Evolutionary conservation across 2,797 vertebrate genomes (phyloP).

Genomic region (Paratrypauchen microcephalus): DNA sequence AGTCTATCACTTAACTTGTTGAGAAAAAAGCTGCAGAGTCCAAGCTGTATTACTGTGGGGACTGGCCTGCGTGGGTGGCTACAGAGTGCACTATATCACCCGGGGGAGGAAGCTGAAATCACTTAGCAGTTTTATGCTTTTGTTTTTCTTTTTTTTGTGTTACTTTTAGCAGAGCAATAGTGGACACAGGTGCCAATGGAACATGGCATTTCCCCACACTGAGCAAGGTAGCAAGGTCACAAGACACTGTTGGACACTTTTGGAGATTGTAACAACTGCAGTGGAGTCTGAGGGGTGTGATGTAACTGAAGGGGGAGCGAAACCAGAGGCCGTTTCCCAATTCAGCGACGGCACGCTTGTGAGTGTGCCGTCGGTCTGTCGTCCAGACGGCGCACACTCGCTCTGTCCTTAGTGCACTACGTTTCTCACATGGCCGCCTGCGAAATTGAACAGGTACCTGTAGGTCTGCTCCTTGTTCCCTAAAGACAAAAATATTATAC

Average conservation of each 20-base stretch:
- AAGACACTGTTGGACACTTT: constrained; percentile 17
- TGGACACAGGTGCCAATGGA: constrained; percentile 39
- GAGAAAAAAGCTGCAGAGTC: constrained; percentile 59
- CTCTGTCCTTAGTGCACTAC: too few relatives aligned
- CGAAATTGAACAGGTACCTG: too few relatives aligned
- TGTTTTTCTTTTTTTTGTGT: constrained; percentile 41
- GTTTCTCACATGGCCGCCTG: too few relatives aligned
- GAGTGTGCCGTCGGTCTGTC: too few relatives aligned
- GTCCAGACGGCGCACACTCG: too few relatives aligned
- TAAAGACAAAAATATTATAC: too few relatives aligned
- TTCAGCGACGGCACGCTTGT: too few relatives aligned
- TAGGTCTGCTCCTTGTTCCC: too few relatives aligned
- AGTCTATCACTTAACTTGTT: constrained; percentile 66
- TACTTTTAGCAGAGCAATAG: constrained; percentile 45
- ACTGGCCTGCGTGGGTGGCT: constrained; percentile 62
- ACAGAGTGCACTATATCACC: constrained; percentile 70
- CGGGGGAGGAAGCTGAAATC: constrained; percentile 60
- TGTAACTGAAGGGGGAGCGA: constrained; percentile 13
- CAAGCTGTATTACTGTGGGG: constrained; percentile 65
- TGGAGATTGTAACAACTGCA: constrained; percentile 28
- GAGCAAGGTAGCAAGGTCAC: constrained; percentile 27
- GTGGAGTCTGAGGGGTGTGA: constrained; percentile 8
- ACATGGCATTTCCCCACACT: constrained; percentile 49
- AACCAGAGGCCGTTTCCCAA: too few relatives aligned
- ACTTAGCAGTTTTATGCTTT: constrained; percentile 49